Percentiles rank a stretch among this genome's conserved stretches.
phyloP scores from a whole-genome alignment of 1,140 invertebrate genomes.

The Drosophila teissieri region DNA sequence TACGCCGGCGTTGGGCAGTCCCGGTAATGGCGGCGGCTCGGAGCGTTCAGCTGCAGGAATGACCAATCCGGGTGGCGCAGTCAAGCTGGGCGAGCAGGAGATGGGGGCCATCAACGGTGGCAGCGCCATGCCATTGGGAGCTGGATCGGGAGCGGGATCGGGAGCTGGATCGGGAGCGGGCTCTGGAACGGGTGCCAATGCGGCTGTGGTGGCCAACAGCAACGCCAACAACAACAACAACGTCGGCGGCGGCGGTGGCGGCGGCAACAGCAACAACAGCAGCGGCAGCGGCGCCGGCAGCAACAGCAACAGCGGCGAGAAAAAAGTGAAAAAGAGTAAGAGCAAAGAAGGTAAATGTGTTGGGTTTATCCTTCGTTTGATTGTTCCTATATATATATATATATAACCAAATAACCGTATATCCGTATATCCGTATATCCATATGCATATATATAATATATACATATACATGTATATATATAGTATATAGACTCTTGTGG shows the following conservation, averaged over 20 bases:
- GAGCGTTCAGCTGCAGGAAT: constrained; percentile 44
- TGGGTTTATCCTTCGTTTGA: constrained; percentile 82
- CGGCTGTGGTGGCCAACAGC: constrained; percentile 18
- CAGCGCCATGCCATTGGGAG: neutral
- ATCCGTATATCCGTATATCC: constrained; percentile 19
- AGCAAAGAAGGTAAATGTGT: constrained; percentile 84
- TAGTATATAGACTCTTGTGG: constrained; percentile 19
- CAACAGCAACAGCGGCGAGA: constrained; percentile 79
- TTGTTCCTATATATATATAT: constrained; percentile 47
- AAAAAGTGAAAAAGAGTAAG: constrained; percentile 84
- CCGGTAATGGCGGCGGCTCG: constrained; percentile 55
- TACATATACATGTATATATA: constrained; percentile 12
- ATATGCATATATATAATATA: constrained; percentile 27
- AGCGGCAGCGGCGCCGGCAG: constrained; percentile 56
- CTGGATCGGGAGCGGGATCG: neutral
- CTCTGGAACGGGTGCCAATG: constrained; percentile 2
- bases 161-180: constrained; percentile 1
- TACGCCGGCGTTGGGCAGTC: constrained; percentile 41
- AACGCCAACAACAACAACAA: constrained; percentile 28
- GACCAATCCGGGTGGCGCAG: neutral
- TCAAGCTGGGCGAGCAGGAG: constrained; percentile 7
- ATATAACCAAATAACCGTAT: constrained; percentile 20
- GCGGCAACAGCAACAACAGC: constrained; percentile 29
- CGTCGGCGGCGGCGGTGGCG: constrained; percentile 12
- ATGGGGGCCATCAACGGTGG: constrained; percentile 7